Evolutionary conservation across 2,113 vertebrate species (phyloP), one percentile per base, ranked within the genome.

Genomic region (Coreoperca whiteheadi): DNA sequence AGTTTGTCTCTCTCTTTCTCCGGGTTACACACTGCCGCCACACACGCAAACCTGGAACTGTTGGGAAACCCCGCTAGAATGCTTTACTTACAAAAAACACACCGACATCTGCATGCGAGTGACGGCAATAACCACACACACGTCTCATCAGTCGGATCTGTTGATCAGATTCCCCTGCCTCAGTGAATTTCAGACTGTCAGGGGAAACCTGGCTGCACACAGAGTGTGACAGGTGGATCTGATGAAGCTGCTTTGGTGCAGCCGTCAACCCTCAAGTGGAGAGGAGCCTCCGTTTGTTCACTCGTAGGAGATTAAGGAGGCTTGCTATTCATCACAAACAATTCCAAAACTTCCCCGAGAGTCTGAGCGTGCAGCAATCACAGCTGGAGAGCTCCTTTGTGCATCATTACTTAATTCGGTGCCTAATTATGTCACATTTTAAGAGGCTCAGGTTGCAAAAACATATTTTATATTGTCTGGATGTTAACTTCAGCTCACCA

Each of bases 161-260:
- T 56, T 60, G 4, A 41, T 68, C 63, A 51, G 21, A 69, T 48
- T 20, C 32, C 67, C 20, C 43, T 48, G 57, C 39, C 48, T 71
- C 65, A 12, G 50, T 43, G 66, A 16, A 34, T 73, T 73, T 57
- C 61, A 79, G 32, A 4, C 48, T 60, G 56, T 30, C 61, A 60
- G 23, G 9, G 77, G 30, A 77, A 70, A 61, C 57, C 82, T 12
- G 53, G 14, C 70, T 77, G 66, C 53, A 34, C 54, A 37, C 57
- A n/a, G 54, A 77, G 30, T 70, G 79, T 79, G 88, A 82, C 80
- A 70, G 57, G 51, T 67, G 67, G 71, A 65, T 83, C 71, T 83
- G 39, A 81, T 69, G 54, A 74, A 83, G 79, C 82, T 53, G 65
- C 66, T 80, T 67, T 78, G 80, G 61, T 69, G 83, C 81, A 89